Base-by-base conservation (phyloP, 2,797 vertebrate genomes). In the Halcyon badia region DNA sequence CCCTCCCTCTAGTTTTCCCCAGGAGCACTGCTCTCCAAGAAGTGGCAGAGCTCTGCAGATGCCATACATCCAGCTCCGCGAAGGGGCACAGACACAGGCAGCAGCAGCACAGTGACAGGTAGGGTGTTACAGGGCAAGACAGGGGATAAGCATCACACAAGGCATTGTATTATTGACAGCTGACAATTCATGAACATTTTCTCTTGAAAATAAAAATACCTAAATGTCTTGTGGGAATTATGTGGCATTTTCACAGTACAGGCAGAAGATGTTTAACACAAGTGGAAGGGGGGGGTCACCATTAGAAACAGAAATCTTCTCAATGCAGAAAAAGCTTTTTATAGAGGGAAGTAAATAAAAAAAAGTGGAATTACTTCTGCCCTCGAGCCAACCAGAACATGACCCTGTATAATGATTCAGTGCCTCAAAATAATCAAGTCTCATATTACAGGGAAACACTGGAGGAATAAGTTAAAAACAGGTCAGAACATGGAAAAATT, bases 391-490 rank as follows among this genome's bases (percentile, higher is more conserved):
- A 80, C 49, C 42, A 94, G 95, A 95, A 83, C n/a, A 57, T 78
- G 75, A 83, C 24, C n/a, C 52, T 77, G 57, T 92, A 84, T 87
- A 91, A 69, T 86, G 76, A 94, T 91, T 94, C 92, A 89, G 80
- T 0, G 2, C 42, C 84, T 88, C 93, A 95, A 91, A 96, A 95
- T 94, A 94, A 88, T 92, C 69, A 79, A 39, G 83, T 87, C 81
- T 89, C 28, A 0, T 84, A 66, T 95, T 90, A 97, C 80, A 91
- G 64, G 76, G 80, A 88, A 94, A 82, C 77, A 87, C 31, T 16
- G 42, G 49, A 88, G 25, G 73, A 94, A 73, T 83, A 92, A 94
- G 87, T 76, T 92, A 95, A 93, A 97, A 96, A 85, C 81, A 64
- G 56, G 81, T 69, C 89, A 93, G 70, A 95, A 94, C 57, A 90